Base-by-base conservation (phyloP, 2,888 invertebrate species). In the Pandemis corylana region DNA sequence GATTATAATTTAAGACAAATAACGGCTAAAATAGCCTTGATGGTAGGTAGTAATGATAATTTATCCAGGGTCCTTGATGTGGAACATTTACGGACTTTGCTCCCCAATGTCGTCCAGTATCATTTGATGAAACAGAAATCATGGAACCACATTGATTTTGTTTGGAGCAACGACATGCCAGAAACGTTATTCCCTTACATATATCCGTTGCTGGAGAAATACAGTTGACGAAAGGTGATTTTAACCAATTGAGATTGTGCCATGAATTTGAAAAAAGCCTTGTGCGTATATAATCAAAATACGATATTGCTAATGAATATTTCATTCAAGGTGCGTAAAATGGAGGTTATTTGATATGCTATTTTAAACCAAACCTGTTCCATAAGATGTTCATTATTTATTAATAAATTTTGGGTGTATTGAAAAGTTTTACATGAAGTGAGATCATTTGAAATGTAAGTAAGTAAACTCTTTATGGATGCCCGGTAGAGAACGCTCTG, bases 1-100 rank as follows among this genome's bases (percentile, higher is more conserved):
- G 61, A 49, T 1, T 88, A 87, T 62, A 78, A 85, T 10, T 75
- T 87, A 66, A 69, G 72, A 5, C 80, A 81, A 12, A 80, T 85
- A 0, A 78, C 78, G 0, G 82, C 82, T 77, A 83, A 77, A 36
- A 71, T 75, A 7, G 66, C 71, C 15, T 65, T 77, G 7, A 20
- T 75, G 68, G 59, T 75, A 65, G 67, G 75, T 51, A 64, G 28
- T 44, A 76, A 76, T 65, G 78, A 78, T 46, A 13, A 59, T 41
- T 65, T 77, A 10, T 75, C 76, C 13, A 36, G 63, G 68, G 53
- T 72, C 28, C 49, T 53, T 36, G 77, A 77, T 59, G 78, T 79
- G 61, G 76, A 73, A 68, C 71, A 69, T 59, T 68, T 79, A 56
- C 46, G 69, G 42, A 64, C 64, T 44, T 67, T 71, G 44, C 72